Evolutionary conservation across 2,113 vertebrate species (phyloP).

Genomic region (Antigone vipio): DNA sequence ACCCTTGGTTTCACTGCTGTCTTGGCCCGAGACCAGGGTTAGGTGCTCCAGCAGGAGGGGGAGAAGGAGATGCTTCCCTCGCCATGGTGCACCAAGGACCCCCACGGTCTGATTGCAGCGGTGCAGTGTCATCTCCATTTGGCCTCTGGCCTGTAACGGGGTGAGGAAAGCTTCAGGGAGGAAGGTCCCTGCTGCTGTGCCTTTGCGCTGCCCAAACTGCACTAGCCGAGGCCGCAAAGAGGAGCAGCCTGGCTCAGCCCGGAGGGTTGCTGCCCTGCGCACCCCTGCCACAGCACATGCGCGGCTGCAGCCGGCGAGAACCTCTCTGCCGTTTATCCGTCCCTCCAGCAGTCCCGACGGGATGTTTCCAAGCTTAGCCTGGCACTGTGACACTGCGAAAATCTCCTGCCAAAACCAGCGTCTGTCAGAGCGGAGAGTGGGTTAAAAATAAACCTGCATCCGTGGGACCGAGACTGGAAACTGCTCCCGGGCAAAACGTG

Average conservation of each 20-base stretch:
- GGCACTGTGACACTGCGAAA: not conserved
- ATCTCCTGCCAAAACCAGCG: not conserved
- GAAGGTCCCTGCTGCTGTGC: not conserved
- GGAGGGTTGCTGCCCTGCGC: rapidly evolving
- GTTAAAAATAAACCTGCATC: not conserved
- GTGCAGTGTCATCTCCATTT: not conserved
- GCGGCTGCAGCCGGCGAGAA: rapidly evolving
- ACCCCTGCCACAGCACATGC: rapidly evolving
- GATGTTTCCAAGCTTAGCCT: not conserved
- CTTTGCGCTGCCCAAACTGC: not conserved
- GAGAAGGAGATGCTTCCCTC: not conserved
- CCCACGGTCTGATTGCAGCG: rapidly evolving
- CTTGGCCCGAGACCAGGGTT: not conserved
- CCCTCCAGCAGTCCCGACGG: not conserved
- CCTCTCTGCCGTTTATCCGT: rapidly evolving
- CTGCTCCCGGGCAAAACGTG: rapidly evolving
- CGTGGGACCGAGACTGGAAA: not conserved
- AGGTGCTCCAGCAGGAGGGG: not conserved
- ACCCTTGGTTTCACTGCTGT: not conserved
- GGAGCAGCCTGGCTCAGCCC: not conserved
- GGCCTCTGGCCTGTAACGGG: not conserved
- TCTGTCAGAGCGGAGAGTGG: not conserved
- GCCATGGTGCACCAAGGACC: not conserved
- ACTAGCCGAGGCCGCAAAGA: rapidly evolving
- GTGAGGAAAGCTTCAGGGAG: not conserved